phyloP scores from a whole-genome alignment of 2,113 vertebrate species.

The Sminthopsis crassicaudata region DNA sequence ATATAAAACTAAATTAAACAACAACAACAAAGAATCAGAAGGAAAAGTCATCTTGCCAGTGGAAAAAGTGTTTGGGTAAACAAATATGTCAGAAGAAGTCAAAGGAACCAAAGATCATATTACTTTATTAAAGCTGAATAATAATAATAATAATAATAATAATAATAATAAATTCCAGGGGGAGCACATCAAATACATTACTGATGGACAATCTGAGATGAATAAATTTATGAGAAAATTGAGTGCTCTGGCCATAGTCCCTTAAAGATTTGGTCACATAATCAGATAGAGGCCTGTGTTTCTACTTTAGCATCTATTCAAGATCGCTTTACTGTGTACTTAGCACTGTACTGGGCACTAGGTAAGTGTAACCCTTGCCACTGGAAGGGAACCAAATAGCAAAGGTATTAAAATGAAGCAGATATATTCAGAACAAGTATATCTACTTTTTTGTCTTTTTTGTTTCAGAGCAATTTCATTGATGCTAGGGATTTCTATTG shows the following conservation, averaged over 20 bases:
- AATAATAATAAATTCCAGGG: neutral
- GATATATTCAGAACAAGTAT: neutral
- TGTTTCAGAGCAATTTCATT: neutral
- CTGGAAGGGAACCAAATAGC: neutral
- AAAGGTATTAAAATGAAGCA: neutral
- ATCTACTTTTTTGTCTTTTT: neutral
- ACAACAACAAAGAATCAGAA: neutral
- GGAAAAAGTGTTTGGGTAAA: neutral
- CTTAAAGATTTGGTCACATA: neutral
- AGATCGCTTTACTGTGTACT: neutral
- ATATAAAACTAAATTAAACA: neutral
- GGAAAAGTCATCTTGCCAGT: neutral
- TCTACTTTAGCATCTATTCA: neutral
- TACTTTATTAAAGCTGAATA: neutral
- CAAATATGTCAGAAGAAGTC: neutral
- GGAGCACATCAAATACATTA: neutral
- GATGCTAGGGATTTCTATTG: neutral
- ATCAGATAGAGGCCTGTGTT: neutral
- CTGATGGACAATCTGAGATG: neutral
- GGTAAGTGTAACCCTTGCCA: neutral
- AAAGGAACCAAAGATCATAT: neutral
- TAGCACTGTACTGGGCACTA: neutral
- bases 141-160: too few species aligned
- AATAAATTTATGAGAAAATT: neutral
- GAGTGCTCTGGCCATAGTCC: neutral